Conservation (phyloP, 35 echinoderm and acorn worm genomes). For the Apostichopus japonicus region DNA sequence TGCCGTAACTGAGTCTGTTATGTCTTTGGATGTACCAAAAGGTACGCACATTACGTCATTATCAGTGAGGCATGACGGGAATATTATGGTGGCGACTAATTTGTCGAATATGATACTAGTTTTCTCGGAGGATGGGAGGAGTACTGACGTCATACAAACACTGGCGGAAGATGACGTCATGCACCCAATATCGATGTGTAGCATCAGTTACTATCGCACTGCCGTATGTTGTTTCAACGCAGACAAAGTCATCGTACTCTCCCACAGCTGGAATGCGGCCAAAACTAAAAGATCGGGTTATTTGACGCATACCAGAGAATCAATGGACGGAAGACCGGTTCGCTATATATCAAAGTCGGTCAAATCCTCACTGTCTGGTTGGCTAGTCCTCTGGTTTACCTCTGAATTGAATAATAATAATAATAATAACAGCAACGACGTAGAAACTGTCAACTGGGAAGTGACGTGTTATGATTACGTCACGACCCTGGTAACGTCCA, state of each 20-base stretch:
- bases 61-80: constrained; percentile 41
- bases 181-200: constrained; percentile 45
- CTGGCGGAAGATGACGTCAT: constrained; percentile 56
- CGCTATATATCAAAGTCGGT: constrained; percentile 36
- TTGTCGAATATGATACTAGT: constrained; percentile 42
- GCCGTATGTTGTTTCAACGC: constrained; percentile 23
- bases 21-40: constrained; percentile 40
- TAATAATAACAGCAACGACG: background rate
- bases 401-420: constrained; percentile 13
- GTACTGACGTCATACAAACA: background rate
- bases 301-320: constrained; percentile 12
- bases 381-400: constrained; percentile 52
- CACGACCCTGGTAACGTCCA: background rate
- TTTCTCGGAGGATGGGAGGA: constrained; percentile 25
- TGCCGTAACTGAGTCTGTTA: background rate
- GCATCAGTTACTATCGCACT: constrained; percentile 47
- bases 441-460: constrained; percentile 1
- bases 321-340: background rate
- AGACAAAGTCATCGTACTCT: constrained; percentile 31
- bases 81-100: constrained; percentile 37
- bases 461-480: constrained; percentile 39
- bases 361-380: constrained; percentile 51
- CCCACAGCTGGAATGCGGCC: constrained; percentile 45
- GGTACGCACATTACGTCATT: constrained; percentile 44
- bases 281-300: constrained; percentile 23